Percentiles rank a stretch among this genome's conserved stretches.
Evolutionary conservation across 64 coral and sea anemone species (phyloP).

Genomic region (Porites lutea): DNA sequence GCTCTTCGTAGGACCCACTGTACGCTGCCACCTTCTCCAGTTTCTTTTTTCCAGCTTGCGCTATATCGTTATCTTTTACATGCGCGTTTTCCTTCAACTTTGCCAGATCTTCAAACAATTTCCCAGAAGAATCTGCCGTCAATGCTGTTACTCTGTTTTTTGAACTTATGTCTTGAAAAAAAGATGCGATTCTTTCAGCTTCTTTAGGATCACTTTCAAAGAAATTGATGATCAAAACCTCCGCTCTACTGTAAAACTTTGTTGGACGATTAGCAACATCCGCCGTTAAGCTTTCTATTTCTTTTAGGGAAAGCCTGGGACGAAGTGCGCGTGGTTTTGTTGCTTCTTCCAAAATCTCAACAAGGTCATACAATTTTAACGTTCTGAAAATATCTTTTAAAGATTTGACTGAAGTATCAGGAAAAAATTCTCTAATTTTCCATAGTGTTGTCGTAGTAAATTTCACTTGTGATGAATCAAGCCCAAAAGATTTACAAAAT

Average conservation of each 20-base stretch:
- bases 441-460: too few species aligned
- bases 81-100: neutral
- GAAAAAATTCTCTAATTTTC: neutral
- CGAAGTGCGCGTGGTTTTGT: conserved; percentile 24
- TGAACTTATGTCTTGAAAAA: neutral
- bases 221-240: neutral
- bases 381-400: conserved; percentile 5
- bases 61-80: neutral
- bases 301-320: neutral
- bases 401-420: neutral
- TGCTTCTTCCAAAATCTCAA: conserved; percentile 3
- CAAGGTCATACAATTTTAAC: neutral
- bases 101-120: neutral
- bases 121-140: neutral
- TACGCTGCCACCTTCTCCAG: too few species aligned
- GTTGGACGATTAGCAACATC: neutral
- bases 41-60: too few species aligned
- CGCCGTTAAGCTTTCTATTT: neutral
- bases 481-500: conserved; percentile 10
- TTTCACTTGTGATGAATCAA: neutral
- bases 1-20: too few species aligned
- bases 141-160: neutral
- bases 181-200: neutral
- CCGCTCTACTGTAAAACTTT: neutral
- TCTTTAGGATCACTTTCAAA: too few species aligned